Evolutionary conservation across 2,797 vertebrate species (phyloP), one percentile per base, ranked within the genome.

Genomic region (Xenopus petersii): DNA sequence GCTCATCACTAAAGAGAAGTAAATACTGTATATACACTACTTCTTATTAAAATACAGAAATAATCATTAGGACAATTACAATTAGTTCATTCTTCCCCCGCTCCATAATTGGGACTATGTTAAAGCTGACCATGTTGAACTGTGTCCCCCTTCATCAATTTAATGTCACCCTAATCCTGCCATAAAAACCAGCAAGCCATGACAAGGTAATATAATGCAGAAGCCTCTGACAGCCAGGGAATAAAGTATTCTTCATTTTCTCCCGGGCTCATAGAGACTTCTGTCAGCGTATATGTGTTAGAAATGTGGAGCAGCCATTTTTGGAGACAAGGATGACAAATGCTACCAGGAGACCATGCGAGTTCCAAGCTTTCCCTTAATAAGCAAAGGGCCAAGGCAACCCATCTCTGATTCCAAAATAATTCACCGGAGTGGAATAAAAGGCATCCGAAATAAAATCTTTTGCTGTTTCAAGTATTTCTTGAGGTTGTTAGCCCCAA

Each of bases 251-350:
- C 16, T 56, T 16, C 54, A 17, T 56, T 56, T 56, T 16, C 15
- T 17, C 16, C 54, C 16, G n/a, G 54, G 54, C 54, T 56, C 54
- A 17, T 56, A 17, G 16, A n/a, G 15, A 16, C 15, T 56, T 56
- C 16, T 56, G 54, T 56, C 54, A 56, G 16, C 54, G n/a, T 17
- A 56, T 17, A 10, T 17, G n/a, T 56, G n/a, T 56, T 56, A 17
- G 54, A 56, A 56, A 56, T 56, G 12, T 56, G 15, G 54, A 56
- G 54, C 54, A 56, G 54, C 16, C 54, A 56, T 56, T 56, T 16
- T 56, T 8, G n/a, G 54, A 56, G 54, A 56, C 54, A 56, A 56
- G 54, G 16, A 56, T 56, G 54, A 56, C 54, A 56, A 56, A 56
- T 56, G 16, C 54, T 56, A 56, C 15, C 54, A 56, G 15, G 16